Conservation (phyloP, 1,140 invertebrate species). For the Bilobella aurantiaca region DNA sequence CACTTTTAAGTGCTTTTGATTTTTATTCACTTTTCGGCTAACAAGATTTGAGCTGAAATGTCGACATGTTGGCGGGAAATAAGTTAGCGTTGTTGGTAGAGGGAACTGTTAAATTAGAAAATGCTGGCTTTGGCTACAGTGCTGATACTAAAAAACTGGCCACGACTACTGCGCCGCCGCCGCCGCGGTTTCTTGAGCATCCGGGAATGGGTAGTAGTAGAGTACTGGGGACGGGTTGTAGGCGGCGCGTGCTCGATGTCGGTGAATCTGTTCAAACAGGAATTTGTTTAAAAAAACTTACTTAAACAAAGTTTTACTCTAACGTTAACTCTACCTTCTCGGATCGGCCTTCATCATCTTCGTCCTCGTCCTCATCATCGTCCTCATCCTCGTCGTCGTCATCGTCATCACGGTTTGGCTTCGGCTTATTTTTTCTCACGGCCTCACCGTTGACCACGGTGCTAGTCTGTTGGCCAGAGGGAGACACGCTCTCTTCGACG, state of each 20-base stretch:
- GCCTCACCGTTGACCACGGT: conserved; percentile 12
- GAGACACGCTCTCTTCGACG: conserved; percentile 19
- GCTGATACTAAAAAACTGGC: no score
- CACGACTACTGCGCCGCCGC: not conserved
- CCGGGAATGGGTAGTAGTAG: conserved; percentile 34
- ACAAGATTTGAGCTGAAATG: no score
- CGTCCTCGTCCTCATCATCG: conserved; percentile 34
- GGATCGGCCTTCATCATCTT: conserved; percentile 27
- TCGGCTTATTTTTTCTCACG: conserved; percentile 19
- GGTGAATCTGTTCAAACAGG: conserved; percentile 21
- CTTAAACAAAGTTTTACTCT: not conserved
- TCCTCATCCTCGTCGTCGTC: conserved; percentile 33
- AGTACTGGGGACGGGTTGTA: conserved; percentile 22
- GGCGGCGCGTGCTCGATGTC: conserved; percentile 22
- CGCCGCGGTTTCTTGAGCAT: conserved; percentile 11
- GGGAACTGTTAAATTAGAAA: no score
- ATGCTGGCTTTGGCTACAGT: no score
- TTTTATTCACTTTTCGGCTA: no score
- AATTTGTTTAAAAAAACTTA: not conserved
- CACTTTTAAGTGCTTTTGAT: no score
- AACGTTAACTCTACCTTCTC: conserved; percentile 29
- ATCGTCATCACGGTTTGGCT: conserved; percentile 27
- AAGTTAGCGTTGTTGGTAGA: no score
- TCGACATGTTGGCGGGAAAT: no score
- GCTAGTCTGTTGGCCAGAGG: no score